Evolutionary conservation across 2,888 invertebrate species (phyloP), one percentile per base, ranked within the genome.

Genomic region (Torymus tubicola): DNA sequence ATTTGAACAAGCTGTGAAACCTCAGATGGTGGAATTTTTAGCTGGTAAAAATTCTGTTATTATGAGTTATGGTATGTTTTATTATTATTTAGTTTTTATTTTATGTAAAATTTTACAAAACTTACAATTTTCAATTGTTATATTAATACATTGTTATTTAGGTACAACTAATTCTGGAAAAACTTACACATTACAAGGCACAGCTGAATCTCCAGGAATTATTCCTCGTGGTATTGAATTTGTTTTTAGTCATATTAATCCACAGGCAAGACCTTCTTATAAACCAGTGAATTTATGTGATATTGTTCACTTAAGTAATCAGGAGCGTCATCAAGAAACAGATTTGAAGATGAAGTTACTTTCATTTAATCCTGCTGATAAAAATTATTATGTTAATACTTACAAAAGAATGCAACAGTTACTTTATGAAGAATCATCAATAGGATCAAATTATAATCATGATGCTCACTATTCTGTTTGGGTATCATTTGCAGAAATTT

Each of bases 401-500:
- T 90, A 90, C 52, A 86, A 85, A 53, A 84, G 89, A 72, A 90
- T 90, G 90, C 89, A 90, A 55, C 85, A 86, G 64, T 82, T 88
- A n/a, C 74, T 90, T 0, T 85, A 88, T 58, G 86, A 87, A 13
- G 90, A 90, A 78, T 87, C 87, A 8, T 84, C 86, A 4, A 80
- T 84, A 18, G 82, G 85, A n/a, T 73, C 86, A 0, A 87, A 82
- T 74, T 78, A 86, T 14, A 84, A 85, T 2, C 68, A 77, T 13
- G 85, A 87, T 70, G 86, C 86, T 3, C 84, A 87, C 42, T 90
- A 89, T 73, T 91, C 92, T 50, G 92, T 96, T 0, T 96, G 97
- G 97, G 94, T 98, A 0, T 96, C 97, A 0, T 98, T 97, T 91
- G 95, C 95, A 0, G 98, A 98, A 90, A 96, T 98, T 42, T 98